phyloP scores from a whole-genome alignment of 2,888 invertebrate species.

The Chaetoderma sp. region DNA sequence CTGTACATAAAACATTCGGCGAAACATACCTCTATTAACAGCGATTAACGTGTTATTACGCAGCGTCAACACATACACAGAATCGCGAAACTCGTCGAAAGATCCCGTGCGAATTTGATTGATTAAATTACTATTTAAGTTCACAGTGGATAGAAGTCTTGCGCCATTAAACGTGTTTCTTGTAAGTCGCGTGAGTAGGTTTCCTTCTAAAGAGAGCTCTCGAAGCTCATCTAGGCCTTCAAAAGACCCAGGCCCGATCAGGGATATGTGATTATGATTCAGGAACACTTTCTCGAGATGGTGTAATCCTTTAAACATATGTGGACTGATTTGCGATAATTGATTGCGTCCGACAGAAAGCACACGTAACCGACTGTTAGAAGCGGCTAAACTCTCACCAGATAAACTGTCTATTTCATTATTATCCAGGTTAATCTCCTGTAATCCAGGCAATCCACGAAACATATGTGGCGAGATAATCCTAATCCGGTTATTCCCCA shows the following conservation, averaged over 20 bases:
- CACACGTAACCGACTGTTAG: neutral
- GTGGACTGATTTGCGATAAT: neutral
- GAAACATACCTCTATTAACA: constrained; percentile 45
- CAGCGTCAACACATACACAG: constrained; percentile 42
- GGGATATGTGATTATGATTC: constrained; percentile 35
- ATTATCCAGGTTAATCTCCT: neutral
- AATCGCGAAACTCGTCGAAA: constrained; percentile 49
- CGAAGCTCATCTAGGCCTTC: constrained; percentile 38
- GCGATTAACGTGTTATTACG: constrained; percentile 25
- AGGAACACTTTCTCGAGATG: constrained; percentile 10
- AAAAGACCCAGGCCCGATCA: constrained; percentile 32
- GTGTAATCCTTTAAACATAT: neutral
- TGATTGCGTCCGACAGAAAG: neutral
- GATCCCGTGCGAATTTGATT: constrained; percentile 39
- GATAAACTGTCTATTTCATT: constrained; percentile 1
- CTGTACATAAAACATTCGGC: constrained; percentile 43
- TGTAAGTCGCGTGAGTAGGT: constrained; percentile 41
- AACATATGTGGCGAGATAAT: constrained; percentile 41
- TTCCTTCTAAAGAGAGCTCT: constrained; percentile 39
- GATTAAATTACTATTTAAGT: constrained; percentile 46
- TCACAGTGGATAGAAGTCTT: constrained; percentile 39
- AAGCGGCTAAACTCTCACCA: neutral
- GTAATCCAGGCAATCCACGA: constrained; percentile 29
- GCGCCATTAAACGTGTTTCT: constrained; percentile 40
- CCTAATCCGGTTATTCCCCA: constrained; percentile 44